phyloP scores from a whole-genome alignment of 2,888 invertebrate species.

The Euphydryas editha region DNA sequence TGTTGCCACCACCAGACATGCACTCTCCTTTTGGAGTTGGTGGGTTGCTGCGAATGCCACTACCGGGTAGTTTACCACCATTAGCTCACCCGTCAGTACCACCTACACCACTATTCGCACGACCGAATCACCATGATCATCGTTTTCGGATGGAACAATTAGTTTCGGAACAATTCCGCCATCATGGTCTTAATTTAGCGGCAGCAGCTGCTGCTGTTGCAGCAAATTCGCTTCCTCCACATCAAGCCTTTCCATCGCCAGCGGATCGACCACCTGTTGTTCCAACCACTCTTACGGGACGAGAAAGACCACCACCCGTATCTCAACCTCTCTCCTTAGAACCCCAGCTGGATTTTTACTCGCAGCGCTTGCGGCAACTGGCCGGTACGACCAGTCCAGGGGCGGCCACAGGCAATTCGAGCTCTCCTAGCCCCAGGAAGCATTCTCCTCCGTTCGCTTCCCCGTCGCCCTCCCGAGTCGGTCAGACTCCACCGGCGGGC shows the following conservation, averaged over 20 bases:
- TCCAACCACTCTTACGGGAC: slow-evolving; percentile 79
- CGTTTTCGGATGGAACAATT: slow-evolving; percentile 93
- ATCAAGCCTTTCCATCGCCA: slow-evolving; percentile 85
- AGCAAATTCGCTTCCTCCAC: slow-evolving; percentile 84
- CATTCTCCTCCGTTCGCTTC: slow-evolving; percentile 91
- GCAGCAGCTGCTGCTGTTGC: slow-evolving; percentile 89
- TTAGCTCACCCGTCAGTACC: slow-evolving; percentile 88
- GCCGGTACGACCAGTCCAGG: slow-evolving; percentile 98
- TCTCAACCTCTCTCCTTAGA: slow-evolving; percentile 89
- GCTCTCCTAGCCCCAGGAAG: slow-evolving; percentile 92
- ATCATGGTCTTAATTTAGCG: slow-evolving; percentile 90
- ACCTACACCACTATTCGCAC: slow-evolving; percentile 88
- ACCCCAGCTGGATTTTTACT: slow-evolving; percentile 99
- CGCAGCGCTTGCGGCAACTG: slow-evolving; percentile 99
- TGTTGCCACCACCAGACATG: slow-evolving; percentile 88
- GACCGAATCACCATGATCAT: slow-evolving; percentile 91
- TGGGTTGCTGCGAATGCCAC: slow-evolving; percentile 88
- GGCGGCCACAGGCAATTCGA: slow-evolving; percentile 92
- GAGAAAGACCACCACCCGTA: slow-evolving; percentile 77
- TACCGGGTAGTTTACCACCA: slow-evolving; percentile 85
- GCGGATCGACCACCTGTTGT: slow-evolving; percentile 83
- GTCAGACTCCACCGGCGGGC: slow-evolving; percentile 86
- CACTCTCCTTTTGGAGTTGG: slow-evolving; percentile 90
- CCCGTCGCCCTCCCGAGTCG: slow-evolving; percentile 90
- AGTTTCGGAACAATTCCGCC: slow-evolving; percentile 92